A percentile compares a stretch with the other conserved stretches of the same genome.
Evolutionary conservation across 2,797 vertebrate species (phyloP).

Genomic region (Triplophysa yarkandensis): DNA sequence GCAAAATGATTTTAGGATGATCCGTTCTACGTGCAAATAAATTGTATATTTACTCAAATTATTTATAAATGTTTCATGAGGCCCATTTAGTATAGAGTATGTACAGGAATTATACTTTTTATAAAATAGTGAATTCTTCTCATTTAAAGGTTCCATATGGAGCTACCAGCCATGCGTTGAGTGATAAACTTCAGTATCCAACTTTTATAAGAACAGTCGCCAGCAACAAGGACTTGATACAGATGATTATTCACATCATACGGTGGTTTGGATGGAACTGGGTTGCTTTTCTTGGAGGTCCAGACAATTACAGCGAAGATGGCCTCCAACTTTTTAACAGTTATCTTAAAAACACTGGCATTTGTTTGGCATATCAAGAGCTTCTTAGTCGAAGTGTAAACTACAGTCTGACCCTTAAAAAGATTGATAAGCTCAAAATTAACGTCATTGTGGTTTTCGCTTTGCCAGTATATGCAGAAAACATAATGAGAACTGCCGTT

Average conservation of each 20-base stretch:
- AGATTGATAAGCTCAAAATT: too few species aligned
- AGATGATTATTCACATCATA: constrained; percentile 68
- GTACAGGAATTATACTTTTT: too few species aligned
- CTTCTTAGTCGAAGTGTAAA: constrained; percentile 32
- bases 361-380: constrained; percentile 78
- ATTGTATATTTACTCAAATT: not conserved
- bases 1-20: too few species aligned
- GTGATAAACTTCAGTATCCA: not conserved
- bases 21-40: not conserved
- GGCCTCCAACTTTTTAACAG: constrained; percentile 65
- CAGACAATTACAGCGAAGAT: constrained; percentile 62
- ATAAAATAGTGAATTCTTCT: not conserved
- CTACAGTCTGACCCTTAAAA: constrained; percentile 60
- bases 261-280: constrained; percentile 14
- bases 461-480: too few species aligned
- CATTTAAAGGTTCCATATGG: constrained; percentile 71
- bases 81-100: too few species aligned
- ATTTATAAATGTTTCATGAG: too few species aligned
- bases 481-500: too few species aligned
- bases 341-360: constrained; percentile 44
- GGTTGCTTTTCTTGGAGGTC: constrained; percentile 73
- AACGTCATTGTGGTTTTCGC: too few species aligned
- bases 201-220: constrained; percentile 10
- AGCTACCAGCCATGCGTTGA: constrained; percentile 61
- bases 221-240: too few species aligned